Base-by-base conservation (phyloP, 2,888 invertebrate species). In the Melinopterus prodromus region DNA sequence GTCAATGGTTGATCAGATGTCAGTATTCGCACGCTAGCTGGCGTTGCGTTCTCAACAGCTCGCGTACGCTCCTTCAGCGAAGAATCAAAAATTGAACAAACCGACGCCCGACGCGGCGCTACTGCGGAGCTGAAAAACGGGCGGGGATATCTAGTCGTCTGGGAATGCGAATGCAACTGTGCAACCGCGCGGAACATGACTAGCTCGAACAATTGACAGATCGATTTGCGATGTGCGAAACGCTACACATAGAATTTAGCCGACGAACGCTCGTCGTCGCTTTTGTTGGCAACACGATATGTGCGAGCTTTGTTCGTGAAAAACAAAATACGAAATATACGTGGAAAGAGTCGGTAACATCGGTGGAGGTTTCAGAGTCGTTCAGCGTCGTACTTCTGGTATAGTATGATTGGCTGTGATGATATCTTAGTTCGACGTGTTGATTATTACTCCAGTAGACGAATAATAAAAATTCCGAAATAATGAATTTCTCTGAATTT, bases 161-260 rank as follows among this genome's bases (percentile, higher is more conserved):
- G 12, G 12, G 53, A 53, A 53, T 53, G 53, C 53, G 53, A 53
- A 53, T 53, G 53, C 53, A 53, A 53, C 53, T 53, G 53, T 53
- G 53, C 53, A 53, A 53, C 53, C 53, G 53, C 12, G 9, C 53
- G 53, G 53, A 53, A 53, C 53, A 12, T 12, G 53, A 53, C 53
- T 53, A 12, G 53, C 53, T 53, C 53, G 53, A 53, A 53, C 53
- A 53, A 53, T 53, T 53, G 53, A 53, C 53, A 53, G 53, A 53
- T 53, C 53, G 53, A 53, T 53, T 53, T 53, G 53, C 53, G 53
- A 53, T 53, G 53, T 53, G 53, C 53, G 53, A 53, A 53, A 53
- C 53, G 53, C 53, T 53, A 53, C 53, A 53, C 53, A 53, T 53
- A 53, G 53, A 53, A 53, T 53, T 53, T 53, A 53, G 12, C 53